These are phyloP conservation scores for Danionella cerebrum DNA, from an alignment of 2,113 vertebrate species.

Conservation along the genomic window DNA sequence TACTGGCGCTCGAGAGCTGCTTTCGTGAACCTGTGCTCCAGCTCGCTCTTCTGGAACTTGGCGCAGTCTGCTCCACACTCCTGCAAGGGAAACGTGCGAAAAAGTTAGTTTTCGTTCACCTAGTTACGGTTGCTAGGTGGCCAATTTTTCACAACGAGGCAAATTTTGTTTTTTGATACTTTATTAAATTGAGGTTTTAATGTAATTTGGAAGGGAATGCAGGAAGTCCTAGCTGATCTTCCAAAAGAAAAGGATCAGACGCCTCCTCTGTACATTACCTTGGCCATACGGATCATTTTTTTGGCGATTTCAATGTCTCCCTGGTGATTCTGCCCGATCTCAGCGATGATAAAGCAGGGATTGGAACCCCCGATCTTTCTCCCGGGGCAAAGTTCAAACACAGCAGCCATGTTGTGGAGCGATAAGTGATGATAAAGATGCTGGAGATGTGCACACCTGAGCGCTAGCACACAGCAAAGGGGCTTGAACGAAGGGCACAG, in stretches of 20 bases:
- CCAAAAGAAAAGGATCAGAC: too few species aligned
- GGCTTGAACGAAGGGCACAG: background rate
- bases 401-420: constrained; percentile 64
- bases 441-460: background rate
- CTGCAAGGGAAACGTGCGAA: constrained; percentile 47
- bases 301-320: constrained; percentile 82
- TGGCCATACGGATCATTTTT: constrained; percentile 80
- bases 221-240: too few species aligned
- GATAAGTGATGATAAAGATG: background rate
- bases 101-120: too few species aligned
- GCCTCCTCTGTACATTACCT: too few species aligned
- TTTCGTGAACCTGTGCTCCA: constrained; percentile 86
- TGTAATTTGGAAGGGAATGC: too few species aligned
- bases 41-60: constrained; percentile 93
- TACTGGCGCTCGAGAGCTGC: constrained; percentile 78
- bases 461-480: background rate
- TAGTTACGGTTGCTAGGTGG: too few species aligned
- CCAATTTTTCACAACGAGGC: too few species aligned
- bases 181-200: too few species aligned
- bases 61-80: constrained; percentile 93
- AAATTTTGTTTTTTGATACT: too few species aligned
- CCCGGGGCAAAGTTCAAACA: constrained; percentile 80
- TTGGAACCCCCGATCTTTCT: constrained; percentile 72
- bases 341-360: constrained; percentile 87
- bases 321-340: constrained; percentile 91